Base-by-base conservation (phyloP, 2,113 vertebrate species). In the Toxotes jaculatrix region DNA sequence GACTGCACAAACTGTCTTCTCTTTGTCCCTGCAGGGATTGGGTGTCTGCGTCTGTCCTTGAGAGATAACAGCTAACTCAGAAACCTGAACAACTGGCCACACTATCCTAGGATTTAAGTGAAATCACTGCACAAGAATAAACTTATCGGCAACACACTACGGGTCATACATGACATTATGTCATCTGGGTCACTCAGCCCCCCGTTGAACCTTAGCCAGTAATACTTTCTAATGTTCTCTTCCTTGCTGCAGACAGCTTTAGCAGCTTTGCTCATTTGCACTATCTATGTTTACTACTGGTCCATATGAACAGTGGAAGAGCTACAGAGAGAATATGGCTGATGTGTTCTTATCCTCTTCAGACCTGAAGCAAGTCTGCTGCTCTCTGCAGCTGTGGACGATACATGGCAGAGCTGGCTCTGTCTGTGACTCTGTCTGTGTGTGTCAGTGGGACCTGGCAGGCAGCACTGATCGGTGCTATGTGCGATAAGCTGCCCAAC, bases 41-140 rank as follows among this genome's bases (percentile, higher is more conserved):
- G 5, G 12, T 74, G 16, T 65, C 42, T 8, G n/a, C n/a, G n/a
- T n/a, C n/a, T n/a, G n/a, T 27, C 27, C 27, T 27, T 27, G 27
- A 27, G 27, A 27, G 27, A 27, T 40, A 19, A 36, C 19, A 65
- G 63, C 36, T 43, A 9, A 57, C 42, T 9, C 27, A 9, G 5
- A 12, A 65, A 45, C 16, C 38, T 16, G 63, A 86, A 64, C 56
- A 74, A 68, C 56, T 36, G 40, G 2, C 67, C 7, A 42, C 19
- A 55, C 21, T 53, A 36, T 59, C 38, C 17, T 21, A 32, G 16
- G 42, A 42, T 43, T 4, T 1, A 1, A 27, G 21, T 38, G 16
- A 36, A 53, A 51, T 51, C 61, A 66, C 32, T 2, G 23, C 34
- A 51, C 3, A 17, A 27, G 62, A 42, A 40, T 31, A 4, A 40